Evolutionary conservation across 2,888 invertebrate genomes (phyloP).

Genomic region (Phoronis australis): DNA sequence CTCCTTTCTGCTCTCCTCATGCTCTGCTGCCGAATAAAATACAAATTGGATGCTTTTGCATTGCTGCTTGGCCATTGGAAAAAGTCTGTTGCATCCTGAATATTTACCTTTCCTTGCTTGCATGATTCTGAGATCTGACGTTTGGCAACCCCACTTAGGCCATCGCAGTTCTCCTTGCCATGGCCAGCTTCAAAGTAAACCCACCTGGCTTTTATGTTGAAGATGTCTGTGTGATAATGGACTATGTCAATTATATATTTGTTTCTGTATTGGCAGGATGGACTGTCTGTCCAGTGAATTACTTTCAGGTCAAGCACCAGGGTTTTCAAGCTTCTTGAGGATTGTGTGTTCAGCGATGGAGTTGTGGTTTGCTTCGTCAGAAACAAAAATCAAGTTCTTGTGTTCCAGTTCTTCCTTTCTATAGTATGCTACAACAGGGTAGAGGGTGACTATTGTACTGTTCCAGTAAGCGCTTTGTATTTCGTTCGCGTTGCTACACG

Average conservation of each 20-base stretch:
- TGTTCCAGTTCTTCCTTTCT: slow-evolving; percentile 6
- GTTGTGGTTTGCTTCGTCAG: slow-evolving; percentile 16
- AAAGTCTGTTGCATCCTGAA: no score
- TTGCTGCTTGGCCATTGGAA: no score
- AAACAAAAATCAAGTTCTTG: slow-evolving; percentile 12
- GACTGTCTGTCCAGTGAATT: slow-evolving; percentile 17
- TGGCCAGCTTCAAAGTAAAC: no score
- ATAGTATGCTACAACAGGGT: slow-evolving; percentile 17
- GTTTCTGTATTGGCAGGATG: slow-evolving; percentile 18
- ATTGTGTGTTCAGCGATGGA: slow-evolving; percentile 14
- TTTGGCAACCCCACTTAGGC: no score
- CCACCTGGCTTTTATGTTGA: no score
- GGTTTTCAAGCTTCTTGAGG: slow-evolving; percentile 13
- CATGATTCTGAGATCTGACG: no score
- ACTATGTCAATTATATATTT: slow-evolving; percentile 14
- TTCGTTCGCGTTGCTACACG: slow-evolving; percentile 11
- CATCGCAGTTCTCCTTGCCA: no score
- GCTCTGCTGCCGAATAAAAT: no score
- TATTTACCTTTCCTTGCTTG: no score
- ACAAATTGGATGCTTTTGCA: no score
- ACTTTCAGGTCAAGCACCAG: slow-evolving; percentile 10
- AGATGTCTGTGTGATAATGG: no score
- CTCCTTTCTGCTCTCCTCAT: no score
- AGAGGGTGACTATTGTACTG: slow-evolving; percentile 12
- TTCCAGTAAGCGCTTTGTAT: slow-evolving; percentile 17